Evolutionary conservation across 92 coral and sea anemone genomes (phyloP).

Genomic region (Zoanthus gigantus): DNA sequence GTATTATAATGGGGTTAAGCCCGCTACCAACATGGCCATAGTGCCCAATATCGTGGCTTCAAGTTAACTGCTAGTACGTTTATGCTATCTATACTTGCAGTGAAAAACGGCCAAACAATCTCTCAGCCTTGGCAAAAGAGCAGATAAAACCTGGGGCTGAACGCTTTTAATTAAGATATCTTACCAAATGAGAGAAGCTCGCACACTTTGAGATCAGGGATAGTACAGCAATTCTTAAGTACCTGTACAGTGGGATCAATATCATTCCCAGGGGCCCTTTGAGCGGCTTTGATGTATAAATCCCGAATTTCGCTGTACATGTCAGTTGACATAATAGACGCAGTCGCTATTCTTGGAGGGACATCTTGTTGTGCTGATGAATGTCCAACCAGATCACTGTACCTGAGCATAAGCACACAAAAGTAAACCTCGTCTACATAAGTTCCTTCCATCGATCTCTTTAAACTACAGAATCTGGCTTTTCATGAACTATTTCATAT

Average conservation of each 20-base stretch:
- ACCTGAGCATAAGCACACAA: constrained; percentile 56
- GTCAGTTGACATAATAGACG: constrained; percentile 95
- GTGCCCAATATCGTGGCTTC: too few species aligned
- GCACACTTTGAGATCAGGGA: not conserved
- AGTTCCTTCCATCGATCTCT: too few species aligned
- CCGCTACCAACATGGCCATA: too few species aligned
- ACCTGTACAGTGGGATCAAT: constrained; percentile 95
- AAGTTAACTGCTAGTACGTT: too few species aligned
- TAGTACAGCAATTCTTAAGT: not conserved
- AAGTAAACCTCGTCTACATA: not conserved
- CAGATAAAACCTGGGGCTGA: too few species aligned
- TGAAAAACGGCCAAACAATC: too few species aligned
- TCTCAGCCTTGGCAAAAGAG: too few species aligned
- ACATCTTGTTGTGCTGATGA: constrained; percentile 62
- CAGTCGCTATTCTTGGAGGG: constrained; percentile 72
- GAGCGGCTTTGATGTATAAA: constrained; percentile 94
- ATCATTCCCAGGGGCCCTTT: constrained; percentile 88
- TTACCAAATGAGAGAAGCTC: not conserved
- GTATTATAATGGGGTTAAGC: too few species aligned
- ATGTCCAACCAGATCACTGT: constrained; percentile 76
- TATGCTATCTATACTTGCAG: too few species aligned
- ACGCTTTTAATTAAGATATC: not conserved
- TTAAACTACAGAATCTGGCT: too few species aligned
- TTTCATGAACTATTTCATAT: too few species aligned
- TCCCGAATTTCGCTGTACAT: constrained; percentile 95